These are phyloP conservation scores for Sclerurus mexicanus DNA, from an alignment of 2,113 vertebrate genomes.

Conservation along the genomic window DNA sequence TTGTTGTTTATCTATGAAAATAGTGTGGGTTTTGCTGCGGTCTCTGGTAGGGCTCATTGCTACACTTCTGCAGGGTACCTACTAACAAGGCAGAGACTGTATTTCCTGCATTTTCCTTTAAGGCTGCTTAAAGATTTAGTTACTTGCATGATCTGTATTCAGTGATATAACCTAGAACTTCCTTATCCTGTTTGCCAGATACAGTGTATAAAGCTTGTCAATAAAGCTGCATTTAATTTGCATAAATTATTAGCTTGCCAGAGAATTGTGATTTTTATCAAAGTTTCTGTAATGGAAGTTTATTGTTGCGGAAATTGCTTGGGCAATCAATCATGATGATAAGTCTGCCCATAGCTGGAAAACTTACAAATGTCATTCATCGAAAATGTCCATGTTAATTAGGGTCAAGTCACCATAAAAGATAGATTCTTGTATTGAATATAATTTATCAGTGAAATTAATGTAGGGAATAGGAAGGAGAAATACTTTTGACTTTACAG, in stretches of 20 bases:
- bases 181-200: background rate
- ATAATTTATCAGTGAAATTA: background rate
- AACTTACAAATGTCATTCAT: background rate
- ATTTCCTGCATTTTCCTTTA: background rate
- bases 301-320: background rate
- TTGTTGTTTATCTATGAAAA: background rate
- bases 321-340: background rate
- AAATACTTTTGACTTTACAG: background rate
- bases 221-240: constrained; percentile 13
- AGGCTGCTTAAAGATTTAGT: background rate
- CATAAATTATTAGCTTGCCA: constrained; percentile 1
- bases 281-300: background rate
- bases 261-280: constrained; percentile 25
- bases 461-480: background rate
- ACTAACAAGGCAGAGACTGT: background rate
- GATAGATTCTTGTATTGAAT: background rate
- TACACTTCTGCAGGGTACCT: background rate
- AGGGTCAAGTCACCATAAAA: background rate
- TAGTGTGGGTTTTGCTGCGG: background rate
- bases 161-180: background rate
- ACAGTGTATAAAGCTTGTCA: background rate
- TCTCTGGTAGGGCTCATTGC: background rate
- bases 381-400: background rate
- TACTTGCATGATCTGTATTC: background rate
- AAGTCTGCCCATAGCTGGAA: background rate